Conservation (phyloP, 35 echinoderm and acorn worm genomes). For the Lytechinus pictus region DNA sequence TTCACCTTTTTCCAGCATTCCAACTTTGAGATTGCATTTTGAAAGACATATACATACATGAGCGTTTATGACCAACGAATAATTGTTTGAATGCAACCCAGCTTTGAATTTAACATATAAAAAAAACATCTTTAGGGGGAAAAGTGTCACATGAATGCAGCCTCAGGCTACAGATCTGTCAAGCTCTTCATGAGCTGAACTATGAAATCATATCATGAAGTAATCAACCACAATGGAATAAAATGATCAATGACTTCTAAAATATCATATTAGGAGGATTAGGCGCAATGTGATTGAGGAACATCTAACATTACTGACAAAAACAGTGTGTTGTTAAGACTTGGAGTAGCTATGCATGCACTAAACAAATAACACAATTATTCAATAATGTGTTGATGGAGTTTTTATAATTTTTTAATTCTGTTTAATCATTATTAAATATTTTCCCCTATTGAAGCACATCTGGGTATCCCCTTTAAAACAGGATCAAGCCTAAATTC, state of each 20-base stretch:
- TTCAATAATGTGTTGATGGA: background rate
- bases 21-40: no score
- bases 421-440: background rate
- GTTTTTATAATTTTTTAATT: background rate
- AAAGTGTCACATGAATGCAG: no score
- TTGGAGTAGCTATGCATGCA: background rate
- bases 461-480: slow-evolving; percentile 11
- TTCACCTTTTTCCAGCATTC: no score
- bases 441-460: background rate
- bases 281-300: background rate
- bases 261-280: no score
- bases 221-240: background rate
- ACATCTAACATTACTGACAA: no score
- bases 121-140: no score
- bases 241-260: background rate
- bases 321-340: background rate
- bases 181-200: background rate
- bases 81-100: no score
- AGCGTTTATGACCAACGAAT: no score
- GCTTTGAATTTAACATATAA: no score
- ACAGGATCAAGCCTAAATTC: background rate
- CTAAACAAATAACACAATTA: background rate
- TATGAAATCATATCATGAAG: background rate
- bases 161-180: background rate
- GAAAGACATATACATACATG: no score